Evolutionary conservation across 2,113 vertebrate genomes (phyloP), one percentile per base, ranked within the genome.

Genomic region (Percina caprodes): DNA sequence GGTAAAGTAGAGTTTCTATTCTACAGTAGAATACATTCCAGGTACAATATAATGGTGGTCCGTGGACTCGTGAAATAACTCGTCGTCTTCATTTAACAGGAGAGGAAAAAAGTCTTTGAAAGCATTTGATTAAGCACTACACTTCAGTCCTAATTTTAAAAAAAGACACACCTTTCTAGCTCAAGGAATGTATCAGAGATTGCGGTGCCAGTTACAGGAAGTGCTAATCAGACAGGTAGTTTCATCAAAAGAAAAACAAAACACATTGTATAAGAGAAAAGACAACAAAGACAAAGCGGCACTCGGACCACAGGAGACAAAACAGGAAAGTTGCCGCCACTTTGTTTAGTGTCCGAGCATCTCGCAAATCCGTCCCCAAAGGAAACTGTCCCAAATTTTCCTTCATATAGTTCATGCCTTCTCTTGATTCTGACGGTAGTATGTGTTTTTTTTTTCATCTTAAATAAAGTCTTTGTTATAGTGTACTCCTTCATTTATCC

Each of bases 391-490:
- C 70, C 71, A 72, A 69, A 81, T 54, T 55, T 52, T 89, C 77
- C 80, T 74, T 87, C 82, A 70, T 74, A 83, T 59, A 82, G 82
- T 85, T 80, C 84, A 68, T 68, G 49, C 83, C 88, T 84, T 82
- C 59, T 84, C 82, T 73, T 82, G 35, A 74, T 70, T 88, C 85
- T 89, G 87, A 88, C 69, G 84, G 79, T 92, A 87, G 82, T 76
- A 83, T 88, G 86, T 88, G 79, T 84, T 79, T 86, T 86, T 84
- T 80, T 83, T 68, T 69, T 90, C 83, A 88, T 85, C 79, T 94
- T 92, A 94, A 92, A 95, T 91, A 92, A 92, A 94, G 92, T 94
- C 79, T 92, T 93, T 93, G 88, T 90, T 89, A 92, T 91, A 92
- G 87, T 93, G 90, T 93, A 79, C 88, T 93, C 91, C 93, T 93